These are phyloP conservation scores for Stichopus chloronotus DNA, from an alignment of 35 echinoderm and acorn worm species.

Conservation along the genomic window DNA sequence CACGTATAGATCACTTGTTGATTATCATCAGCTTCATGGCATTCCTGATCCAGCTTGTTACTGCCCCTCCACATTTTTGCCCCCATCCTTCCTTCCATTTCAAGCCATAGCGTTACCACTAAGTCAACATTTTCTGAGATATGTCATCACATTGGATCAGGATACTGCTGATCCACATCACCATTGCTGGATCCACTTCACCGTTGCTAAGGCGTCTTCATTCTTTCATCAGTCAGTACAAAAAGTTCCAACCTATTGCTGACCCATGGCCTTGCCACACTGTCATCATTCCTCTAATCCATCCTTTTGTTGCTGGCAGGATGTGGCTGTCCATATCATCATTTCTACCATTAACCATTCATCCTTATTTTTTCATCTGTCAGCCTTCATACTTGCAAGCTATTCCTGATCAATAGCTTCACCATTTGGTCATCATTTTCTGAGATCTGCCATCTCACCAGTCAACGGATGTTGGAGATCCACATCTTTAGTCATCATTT, in stretches of 20 bases:
- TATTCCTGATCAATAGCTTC: not conserved
- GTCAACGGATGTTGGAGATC: not conserved
- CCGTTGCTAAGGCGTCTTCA: too few relatives aligned
- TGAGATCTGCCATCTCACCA: not conserved
- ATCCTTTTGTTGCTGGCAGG: too few relatives aligned
- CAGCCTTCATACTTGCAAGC: not conserved
- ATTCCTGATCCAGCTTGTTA: too few relatives aligned
- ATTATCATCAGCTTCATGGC: too few relatives aligned
- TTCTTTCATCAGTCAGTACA: too few relatives aligned
- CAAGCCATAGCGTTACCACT: not conserved
- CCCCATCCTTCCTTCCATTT: not conserved
- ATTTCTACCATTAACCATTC: not conserved
- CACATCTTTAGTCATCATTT: conserved; percentile 48
- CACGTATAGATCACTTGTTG: too few relatives aligned
- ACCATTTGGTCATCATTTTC: not conserved
- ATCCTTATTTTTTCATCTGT: not conserved
- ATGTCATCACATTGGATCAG: not conserved
- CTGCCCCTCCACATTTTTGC: too few relatives aligned
- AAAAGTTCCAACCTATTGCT: too few relatives aligned
- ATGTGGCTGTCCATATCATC: not conserved
- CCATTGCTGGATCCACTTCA: not conserved
- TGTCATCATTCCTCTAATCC: too few relatives aligned
- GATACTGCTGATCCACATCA: not conserved
- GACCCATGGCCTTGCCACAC: too few relatives aligned
- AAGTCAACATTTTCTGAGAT: not conserved